Conservation (phyloP, 2,113 vertebrate species). For the Pterocles burchelli region DNA sequence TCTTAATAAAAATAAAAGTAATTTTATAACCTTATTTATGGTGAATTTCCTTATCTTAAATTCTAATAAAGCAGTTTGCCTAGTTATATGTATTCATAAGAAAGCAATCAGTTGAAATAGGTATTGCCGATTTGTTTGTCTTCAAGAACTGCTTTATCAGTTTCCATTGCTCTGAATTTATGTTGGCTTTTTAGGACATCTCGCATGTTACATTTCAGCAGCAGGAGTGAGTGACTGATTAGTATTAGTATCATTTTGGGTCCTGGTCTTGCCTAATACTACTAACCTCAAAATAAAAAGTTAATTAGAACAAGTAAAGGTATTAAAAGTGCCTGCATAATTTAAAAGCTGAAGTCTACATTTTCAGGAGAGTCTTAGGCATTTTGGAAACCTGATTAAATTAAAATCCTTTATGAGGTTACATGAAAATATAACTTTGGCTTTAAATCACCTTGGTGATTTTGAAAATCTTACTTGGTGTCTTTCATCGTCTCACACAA, state of each 20-base stretch:
- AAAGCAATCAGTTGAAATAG: neutral
- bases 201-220: neutral
- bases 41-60: neutral
- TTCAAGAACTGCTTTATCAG: neutral
- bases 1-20: neutral
- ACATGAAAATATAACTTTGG: neutral
- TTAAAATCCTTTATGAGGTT: constrained; percentile 35
- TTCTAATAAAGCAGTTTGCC: neutral
- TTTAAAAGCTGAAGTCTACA: constrained; percentile 8
- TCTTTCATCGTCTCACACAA: neutral
- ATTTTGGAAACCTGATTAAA: constrained; percentile 28
- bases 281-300: constrained; percentile 43
- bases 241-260: neutral
- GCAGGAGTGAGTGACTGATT: neutral
- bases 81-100: neutral
- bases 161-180: neutral
- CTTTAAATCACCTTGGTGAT: constrained; percentile 23
- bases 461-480: neutral
- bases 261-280: neutral
- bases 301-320: constrained; percentile 50
- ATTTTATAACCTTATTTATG: neutral
- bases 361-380: constrained; percentile 13
- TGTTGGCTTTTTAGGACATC: neutral
- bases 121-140: neutral
- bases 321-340: constrained; percentile 16